These are phyloP conservation scores for Aricia artaxerxes DNA, from an alignment of 2,888 invertebrate genomes.

Conservation along the genomic window DNA sequence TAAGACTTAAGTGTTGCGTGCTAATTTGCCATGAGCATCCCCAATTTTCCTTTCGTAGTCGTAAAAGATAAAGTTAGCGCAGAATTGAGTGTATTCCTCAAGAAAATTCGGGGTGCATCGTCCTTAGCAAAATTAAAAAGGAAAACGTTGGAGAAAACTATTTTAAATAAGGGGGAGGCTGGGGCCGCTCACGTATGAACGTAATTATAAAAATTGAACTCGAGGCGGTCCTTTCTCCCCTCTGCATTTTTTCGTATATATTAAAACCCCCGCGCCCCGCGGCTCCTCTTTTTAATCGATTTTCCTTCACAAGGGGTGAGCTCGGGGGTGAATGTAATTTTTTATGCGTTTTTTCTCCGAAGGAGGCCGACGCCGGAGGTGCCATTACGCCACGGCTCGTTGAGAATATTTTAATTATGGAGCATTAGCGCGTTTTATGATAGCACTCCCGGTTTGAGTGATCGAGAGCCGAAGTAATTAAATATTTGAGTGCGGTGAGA, in stretches of 20 bases:
- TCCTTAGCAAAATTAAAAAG: slow-evolving; percentile 46
- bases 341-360: slow-evolving; percentile 79
- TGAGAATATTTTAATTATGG: slow-evolving; percentile 82
- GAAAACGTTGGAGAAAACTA: slow-evolving; percentile 58
- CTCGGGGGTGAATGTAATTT: slow-evolving; percentile 82
- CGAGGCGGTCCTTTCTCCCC: slow-evolving; percentile 69
- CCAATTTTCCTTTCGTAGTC: slow-evolving; percentile 21
- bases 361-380: slow-evolving; percentile 77
- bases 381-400: slow-evolving; percentile 82
- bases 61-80: slow-evolving; percentile 15
- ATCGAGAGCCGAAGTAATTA: slow-evolving; percentile 78
- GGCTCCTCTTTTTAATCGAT: slow-evolving; percentile 81
- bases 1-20: slow-evolving; percentile 23
- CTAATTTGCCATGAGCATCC: slow-evolving; percentile 7
- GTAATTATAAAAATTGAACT: slow-evolving; percentile 80
- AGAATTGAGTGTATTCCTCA: not conserved
- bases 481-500: slow-evolving; percentile 80
- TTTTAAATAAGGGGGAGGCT: slow-evolving; percentile 59
- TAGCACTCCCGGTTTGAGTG: slow-evolving; percentile 78
- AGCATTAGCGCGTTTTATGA: slow-evolving; percentile 81
- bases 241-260: slow-evolving; percentile 81
- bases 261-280: slow-evolving; percentile 76
- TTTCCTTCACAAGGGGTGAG: slow-evolving; percentile 81
- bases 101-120: not conserved
- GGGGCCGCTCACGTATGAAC: slow-evolving; percentile 81